Evolutionary conservation across 2,797 vertebrate genomes (phyloP).

Genomic region (Meriones psammophilus): DNA sequence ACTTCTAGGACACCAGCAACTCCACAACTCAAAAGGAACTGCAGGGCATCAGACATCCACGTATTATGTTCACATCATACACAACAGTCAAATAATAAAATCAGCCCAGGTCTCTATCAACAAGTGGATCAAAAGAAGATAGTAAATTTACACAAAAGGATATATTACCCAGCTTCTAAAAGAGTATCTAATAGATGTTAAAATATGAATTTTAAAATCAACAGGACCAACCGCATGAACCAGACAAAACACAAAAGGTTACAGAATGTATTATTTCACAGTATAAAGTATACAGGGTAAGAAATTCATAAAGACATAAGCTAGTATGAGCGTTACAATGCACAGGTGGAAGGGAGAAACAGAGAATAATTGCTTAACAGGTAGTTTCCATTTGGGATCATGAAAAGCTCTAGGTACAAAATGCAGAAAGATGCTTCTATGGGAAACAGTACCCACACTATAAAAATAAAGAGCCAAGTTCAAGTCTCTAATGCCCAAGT

Average conservation of each 20-base stretch:
- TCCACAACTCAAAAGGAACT: background rate
- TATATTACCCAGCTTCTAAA: background rate
- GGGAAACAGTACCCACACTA: background rate
- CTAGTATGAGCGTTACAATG: background rate
- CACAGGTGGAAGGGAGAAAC: no score
- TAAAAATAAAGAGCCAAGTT: background rate
- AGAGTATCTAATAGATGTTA: slow-evolving; percentile 1
- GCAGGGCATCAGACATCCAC: background rate
- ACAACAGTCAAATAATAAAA: background rate
- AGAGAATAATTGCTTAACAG: background rate
- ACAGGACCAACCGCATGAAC: background rate
- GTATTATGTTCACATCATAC: background rate
- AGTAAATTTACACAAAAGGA: background rate
- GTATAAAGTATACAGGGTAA: background rate
- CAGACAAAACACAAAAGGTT: background rate
- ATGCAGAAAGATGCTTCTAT: background rate
- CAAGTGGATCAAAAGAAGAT: background rate
- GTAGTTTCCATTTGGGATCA: background rate
- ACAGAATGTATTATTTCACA: background rate
- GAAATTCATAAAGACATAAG: background rate
- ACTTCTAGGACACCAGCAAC: background rate
- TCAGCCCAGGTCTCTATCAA: background rate
- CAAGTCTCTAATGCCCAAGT: background rate
- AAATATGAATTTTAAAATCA: background rate
- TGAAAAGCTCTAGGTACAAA: background rate